These are phyloP conservation scores for Hylia prasina DNA, from an alignment of 2,113 vertebrate genomes.

Conservation along the genomic window DNA sequence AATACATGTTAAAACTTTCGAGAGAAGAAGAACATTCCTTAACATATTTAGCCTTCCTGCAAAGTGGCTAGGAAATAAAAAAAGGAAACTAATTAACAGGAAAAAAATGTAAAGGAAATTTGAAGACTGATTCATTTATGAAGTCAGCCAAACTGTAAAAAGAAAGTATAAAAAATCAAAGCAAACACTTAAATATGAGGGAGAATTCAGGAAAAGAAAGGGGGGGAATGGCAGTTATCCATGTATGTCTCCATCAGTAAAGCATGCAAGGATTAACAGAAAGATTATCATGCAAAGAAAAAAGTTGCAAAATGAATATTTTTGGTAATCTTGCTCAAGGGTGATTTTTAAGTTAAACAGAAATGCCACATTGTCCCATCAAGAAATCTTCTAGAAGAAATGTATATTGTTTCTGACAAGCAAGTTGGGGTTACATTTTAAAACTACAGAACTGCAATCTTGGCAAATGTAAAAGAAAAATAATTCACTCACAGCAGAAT, in stretches of 20 bases:
- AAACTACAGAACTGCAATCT: not conserved
- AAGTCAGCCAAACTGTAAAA: not conserved
- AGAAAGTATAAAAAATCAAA: not conserved
- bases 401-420: not conserved
- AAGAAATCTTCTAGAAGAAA: not conserved
- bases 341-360: not conserved
- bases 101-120: not conserved
- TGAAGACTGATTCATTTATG: not conserved
- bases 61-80: not conserved
- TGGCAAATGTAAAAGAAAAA: not conserved
- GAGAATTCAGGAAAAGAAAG: not conserved
- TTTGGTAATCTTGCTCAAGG: not conserved
- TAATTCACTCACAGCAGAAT: not conserved
- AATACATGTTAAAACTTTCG: not conserved
- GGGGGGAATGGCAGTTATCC: not conserved
- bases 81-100: not conserved
- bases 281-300: not conserved
- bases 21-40: not conserved
- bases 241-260: not conserved
- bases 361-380: not conserved
- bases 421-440: not conserved
- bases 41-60: not conserved
- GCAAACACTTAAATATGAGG: not conserved
- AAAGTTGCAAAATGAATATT: not conserved
- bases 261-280: not conserved